Base-by-base conservation (phyloP, 2,113 vertebrate genomes). In the Hippocampus mohnikei region DNA sequence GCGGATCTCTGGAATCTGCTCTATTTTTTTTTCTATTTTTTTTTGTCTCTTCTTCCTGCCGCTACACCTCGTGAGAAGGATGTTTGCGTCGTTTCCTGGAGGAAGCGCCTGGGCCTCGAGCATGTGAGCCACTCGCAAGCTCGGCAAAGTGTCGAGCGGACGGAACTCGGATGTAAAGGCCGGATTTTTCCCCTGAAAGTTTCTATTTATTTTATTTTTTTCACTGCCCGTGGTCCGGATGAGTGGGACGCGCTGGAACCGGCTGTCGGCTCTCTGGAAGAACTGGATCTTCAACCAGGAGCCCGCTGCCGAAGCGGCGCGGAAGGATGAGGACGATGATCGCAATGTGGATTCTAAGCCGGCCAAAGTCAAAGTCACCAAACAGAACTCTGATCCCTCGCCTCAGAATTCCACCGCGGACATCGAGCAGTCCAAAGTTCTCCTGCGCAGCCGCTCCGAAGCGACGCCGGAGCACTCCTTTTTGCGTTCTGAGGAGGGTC, bases 261-360 rank as follows among this genome's bases (percentile, higher is more conserved):
- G 92, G 69, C 88, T 96, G 21, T 95, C 93, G 2, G 44, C 79
- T 67, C 77, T 94, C 77, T 96, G 95, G 94, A 95, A 93, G 91
- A 94, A 87, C 85, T 96, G 94, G 95, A 90, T 95, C 84, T 97
- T 95, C 92, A 95, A 95, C 91, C 93, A 95, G 84, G 92, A 95
- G 73, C 86, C 83, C n/a, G 46, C 33, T 37, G 33, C 67, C 77
- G 90, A 67, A 23, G 27, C 48, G 69, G 25, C 29, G 76, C 29
- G 76, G 82, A 53, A 81, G 20, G 37, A 46, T 9, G 8, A 1
- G n/a, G 8, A 20, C 13, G 64, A 70, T 2, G 66, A 77, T 42
- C 58, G 46, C n/a, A 48, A 21, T 7, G 20, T 9, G 67, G 71
- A 77, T 63, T 52, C 12, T 5, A 65, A 23, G 11, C 29, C 44